phyloP scores from a whole-genome alignment of 2,113 vertebrate genomes.

The Nothocercus julius region DNA sequence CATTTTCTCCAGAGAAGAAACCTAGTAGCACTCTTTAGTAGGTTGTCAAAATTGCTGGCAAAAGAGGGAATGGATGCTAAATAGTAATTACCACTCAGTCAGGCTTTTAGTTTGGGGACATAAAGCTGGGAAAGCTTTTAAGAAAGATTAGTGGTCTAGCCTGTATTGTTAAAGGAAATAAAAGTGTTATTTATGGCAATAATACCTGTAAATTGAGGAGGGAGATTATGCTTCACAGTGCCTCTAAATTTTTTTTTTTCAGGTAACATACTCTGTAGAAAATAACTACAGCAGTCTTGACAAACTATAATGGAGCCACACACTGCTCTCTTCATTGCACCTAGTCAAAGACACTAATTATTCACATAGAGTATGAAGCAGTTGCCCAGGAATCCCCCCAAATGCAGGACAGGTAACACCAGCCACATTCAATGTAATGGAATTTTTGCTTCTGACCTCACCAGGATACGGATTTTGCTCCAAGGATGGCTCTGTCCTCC shows the following conservation, averaged over 20 bases:
- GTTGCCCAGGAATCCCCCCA: background rate
- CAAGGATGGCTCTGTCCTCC: background rate
- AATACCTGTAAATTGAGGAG: background rate
- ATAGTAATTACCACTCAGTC: background rate
- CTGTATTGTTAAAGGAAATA: background rate
- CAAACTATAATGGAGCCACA: background rate
- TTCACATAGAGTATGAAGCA: background rate
- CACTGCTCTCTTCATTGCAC: background rate
- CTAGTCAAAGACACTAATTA: background rate
- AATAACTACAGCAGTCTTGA: background rate
- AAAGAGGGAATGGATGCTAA: background rate
- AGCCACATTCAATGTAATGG: background rate
- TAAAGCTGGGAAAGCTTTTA: conserved; percentile 1
- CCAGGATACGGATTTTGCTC: background rate
- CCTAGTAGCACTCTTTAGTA: background rate
- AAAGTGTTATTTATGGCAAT: background rate
- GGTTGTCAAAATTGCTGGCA: background rate
- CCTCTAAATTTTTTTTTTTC: background rate
- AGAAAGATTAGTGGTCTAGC: background rate
- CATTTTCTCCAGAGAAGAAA: conserved; percentile 1
- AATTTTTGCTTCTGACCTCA: background rate
- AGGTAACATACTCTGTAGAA: background rate
- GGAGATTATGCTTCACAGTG: background rate
- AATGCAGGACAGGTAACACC: background rate
- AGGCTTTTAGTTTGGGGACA: background rate